A percentile compares a stretch with the other conserved stretches of the same genome.
Evolutionary conservation across 2,888 invertebrate genomes (phyloP).

Genomic region (Caenorhabditis imperialis): DNA sequence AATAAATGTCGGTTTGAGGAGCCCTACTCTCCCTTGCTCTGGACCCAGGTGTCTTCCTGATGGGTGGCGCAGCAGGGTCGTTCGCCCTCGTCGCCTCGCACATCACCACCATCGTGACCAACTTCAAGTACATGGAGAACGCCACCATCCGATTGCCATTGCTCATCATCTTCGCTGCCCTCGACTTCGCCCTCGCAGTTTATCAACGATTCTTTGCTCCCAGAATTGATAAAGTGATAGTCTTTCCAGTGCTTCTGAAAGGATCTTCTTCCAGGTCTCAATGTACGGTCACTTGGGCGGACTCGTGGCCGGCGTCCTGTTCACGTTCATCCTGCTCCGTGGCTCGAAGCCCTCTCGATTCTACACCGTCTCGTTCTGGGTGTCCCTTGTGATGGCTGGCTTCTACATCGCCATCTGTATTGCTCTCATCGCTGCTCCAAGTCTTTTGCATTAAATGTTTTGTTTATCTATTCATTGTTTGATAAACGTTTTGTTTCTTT

Average conservation of each 20-base stretch:
- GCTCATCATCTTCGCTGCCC: conserved; percentile 86
- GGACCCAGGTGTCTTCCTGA: conserved; percentile 83
- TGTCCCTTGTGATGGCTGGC: conserved; percentile 82
- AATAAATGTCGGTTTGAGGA: conserved; percentile 73
- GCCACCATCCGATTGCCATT: conserved; percentile 88
- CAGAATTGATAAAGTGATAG: conserved; percentile 55
- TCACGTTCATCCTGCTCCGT: conserved; percentile 88
- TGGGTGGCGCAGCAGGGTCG: conserved; percentile 92
- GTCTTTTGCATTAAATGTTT: conserved; percentile 33
- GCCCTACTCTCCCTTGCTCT: conserved; percentile 80
- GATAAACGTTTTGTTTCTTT: too few species aligned
- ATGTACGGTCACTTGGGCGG: conserved; percentile 95
- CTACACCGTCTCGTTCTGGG: conserved; percentile 81
- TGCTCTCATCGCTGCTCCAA: conserved; percentile 62
- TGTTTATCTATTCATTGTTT: too few species aligned
- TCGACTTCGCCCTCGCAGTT: conserved; percentile 91
- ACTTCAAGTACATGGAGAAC: conserved; percentile 89
- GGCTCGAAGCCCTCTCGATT: conserved; percentile 34
- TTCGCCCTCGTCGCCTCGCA: conserved; percentile 91
- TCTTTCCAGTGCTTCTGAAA: too few species aligned
- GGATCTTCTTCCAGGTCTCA: conserved; percentile 85
- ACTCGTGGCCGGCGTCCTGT: conserved; percentile 88
- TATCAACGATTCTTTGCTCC: conserved; percentile 88
- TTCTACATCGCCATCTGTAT: conserved; percentile 67
- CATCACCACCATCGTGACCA: conserved; percentile 84